Evolutionary conservation across 2,797 vertebrate species (phyloP).

Genomic region (Bradypodion pumilum): DNA sequence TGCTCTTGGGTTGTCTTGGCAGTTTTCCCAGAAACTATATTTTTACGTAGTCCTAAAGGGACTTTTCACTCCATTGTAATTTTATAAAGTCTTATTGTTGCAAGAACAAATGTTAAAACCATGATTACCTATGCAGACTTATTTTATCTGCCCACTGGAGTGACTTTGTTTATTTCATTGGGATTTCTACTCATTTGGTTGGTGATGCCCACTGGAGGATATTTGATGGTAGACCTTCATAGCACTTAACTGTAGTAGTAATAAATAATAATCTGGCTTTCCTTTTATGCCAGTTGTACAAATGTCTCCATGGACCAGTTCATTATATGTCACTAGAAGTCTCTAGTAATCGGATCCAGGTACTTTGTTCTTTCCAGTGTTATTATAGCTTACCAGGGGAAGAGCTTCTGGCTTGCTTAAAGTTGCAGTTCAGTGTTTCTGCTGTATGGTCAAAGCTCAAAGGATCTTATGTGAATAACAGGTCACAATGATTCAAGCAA

Average conservation of each 20-base stretch:
- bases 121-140: not conserved
- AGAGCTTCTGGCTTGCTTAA: not conserved
- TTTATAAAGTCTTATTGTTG: not conserved
- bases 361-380: not conserved
- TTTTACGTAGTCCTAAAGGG: constrained; percentile 12
- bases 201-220: not conserved
- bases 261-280: not conserved
- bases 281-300: not conserved
- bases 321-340: not conserved
- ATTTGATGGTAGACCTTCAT: not conserved
- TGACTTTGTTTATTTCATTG: not conserved
- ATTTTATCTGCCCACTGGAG: not conserved
- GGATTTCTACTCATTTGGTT: not conserved
- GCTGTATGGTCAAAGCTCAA: not conserved
- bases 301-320: not conserved
- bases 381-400: not conserved
- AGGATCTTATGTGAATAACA: no score
- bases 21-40: constrained; percentile 20
- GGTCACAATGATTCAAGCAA: no score
- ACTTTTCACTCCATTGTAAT: constrained; percentile 15
- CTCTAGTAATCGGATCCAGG: not conserved
- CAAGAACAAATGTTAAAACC: not conserved
- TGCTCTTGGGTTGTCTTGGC: constrained; percentile 17
- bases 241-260: not conserved
- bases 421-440: not conserved